Base-by-base conservation (phyloP, 2,888 invertebrate species). In the Agrotis puta region DNA sequence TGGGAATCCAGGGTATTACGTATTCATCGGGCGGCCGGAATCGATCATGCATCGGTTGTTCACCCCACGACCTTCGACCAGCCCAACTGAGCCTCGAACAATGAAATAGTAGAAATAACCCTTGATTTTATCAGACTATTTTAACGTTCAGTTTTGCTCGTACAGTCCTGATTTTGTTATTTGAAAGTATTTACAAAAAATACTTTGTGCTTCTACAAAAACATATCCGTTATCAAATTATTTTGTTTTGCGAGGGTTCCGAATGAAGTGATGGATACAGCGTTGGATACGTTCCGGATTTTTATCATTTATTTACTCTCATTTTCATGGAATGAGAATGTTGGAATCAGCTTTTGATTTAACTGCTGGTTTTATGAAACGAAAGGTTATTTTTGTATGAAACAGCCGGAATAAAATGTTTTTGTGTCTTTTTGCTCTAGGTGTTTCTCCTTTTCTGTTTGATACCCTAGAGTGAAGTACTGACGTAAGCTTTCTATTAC, bases 11-110 rank as follows among this genome's bases (percentile, higher is more conserved):
- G 77, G 81, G 66, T 77, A 89, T 89, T 90, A 88, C 79, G 80
- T 85, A 90, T 88, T 89, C 89, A 86, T 77, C 79, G 70, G 62
- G 78, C 63, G 79, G 80, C 79, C 53, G 70, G 83, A 88, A 92
- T 92, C 90, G 92, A 91, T 92, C 91, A 90, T 88, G 87, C 89
- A 89, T 86, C 86, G 90, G 88, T 87, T 86, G 85, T 86, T 90
- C 87, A 90, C 85, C 88, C 83, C 62, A 63, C 82, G 89, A 87
- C 88, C 88, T 89, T 89, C 78, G 78, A 64, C 64, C 58, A 58
- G 64, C 62, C 70, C 58, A 71, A 69, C 70, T 74, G 47, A 63
- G 58, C 70, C 58, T 65, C 61, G 68, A 77, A 81, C 76, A 80
- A 82, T 83, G 79, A 82, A 85, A 85, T 86, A 85, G 75, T 77